Conservation (phyloP, 2,797 vertebrate genomes). For the Acestrorhynchus altus region DNA sequence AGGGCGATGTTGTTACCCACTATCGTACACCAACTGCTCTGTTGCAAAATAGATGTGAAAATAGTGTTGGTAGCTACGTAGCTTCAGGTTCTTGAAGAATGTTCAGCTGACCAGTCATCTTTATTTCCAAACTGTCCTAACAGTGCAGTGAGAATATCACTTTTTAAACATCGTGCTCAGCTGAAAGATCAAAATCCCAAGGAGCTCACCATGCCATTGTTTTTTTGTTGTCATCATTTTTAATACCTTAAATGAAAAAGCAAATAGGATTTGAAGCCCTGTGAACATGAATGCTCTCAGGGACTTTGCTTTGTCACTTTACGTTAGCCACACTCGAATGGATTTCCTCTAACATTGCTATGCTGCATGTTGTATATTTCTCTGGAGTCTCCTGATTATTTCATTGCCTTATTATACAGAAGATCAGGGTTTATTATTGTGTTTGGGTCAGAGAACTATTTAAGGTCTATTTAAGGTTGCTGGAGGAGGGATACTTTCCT, state of each 20-base stretch:
- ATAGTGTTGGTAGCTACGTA: no score
- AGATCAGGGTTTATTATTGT: background rate
- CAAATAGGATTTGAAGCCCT: conserved; percentile 73
- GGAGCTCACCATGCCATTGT: conserved; percentile 33
- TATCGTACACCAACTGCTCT: no score
- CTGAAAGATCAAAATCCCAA: conserved; percentile 33
- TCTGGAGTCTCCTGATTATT: background rate
- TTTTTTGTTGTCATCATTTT: conserved; percentile 49
- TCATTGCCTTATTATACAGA: background rate
- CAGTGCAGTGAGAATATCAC: background rate
- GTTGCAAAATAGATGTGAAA: no score
- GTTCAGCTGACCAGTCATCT: no score
- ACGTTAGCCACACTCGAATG: conserved; percentile 64
- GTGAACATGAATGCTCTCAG: conserved; percentile 67
- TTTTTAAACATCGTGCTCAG: background rate
- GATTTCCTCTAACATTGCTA: conserved; percentile 47
- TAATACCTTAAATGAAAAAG: conserved; percentile 57
- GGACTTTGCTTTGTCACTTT: conserved; percentile 74
- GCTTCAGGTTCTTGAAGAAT: no score
- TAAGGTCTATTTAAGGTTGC: background rate
- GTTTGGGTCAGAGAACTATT: background rate
- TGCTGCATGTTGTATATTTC: conserved; percentile 10
- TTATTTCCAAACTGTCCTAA: no score
- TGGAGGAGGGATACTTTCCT: background rate
- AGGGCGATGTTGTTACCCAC: no score